Evolutionary conservation across 2,113 vertebrate genomes (phyloP).

Genomic region (Corythornis vintsioides): DNA sequence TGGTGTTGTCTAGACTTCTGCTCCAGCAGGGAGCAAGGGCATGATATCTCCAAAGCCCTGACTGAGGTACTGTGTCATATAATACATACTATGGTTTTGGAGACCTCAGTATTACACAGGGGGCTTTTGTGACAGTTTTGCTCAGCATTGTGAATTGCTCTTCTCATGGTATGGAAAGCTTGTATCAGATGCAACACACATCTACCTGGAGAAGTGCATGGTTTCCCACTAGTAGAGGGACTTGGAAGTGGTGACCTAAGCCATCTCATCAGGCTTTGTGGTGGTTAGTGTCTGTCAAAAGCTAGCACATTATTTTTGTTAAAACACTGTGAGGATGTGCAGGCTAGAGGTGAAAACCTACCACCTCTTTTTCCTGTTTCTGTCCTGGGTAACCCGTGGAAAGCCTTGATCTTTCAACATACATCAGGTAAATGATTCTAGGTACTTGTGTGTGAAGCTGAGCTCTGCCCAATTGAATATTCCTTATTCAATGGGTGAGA

Average conservation of each 20-base stretch:
- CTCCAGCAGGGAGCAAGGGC: not conserved
- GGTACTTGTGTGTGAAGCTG: not conserved
- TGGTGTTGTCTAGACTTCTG: not conserved
- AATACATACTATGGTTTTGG: not conserved
- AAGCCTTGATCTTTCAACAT: not conserved
- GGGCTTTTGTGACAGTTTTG: not conserved
- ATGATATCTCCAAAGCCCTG: not conserved
- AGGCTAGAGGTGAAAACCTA: not conserved
- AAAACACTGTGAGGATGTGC: not conserved
- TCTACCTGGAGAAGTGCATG: not conserved
- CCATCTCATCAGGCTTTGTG: not conserved
- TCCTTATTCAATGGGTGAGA: not conserved
- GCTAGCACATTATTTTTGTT: not conserved
- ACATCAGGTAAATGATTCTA: not conserved
- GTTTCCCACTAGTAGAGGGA: not conserved
- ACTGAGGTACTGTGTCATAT: not conserved
- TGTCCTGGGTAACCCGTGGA: not conserved
- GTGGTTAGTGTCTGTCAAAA: not conserved
- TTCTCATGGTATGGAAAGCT: not conserved
- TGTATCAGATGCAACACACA: fast-evolving
- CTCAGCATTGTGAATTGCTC: not conserved
- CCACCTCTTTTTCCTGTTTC: not conserved
- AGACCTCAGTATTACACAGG: fast-evolving
- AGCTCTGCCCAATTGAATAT: not conserved
- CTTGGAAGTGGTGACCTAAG: not conserved